phyloP scores from a whole-genome alignment of 2,113 vertebrate genomes.

The Panurus biarmicus region DNA sequence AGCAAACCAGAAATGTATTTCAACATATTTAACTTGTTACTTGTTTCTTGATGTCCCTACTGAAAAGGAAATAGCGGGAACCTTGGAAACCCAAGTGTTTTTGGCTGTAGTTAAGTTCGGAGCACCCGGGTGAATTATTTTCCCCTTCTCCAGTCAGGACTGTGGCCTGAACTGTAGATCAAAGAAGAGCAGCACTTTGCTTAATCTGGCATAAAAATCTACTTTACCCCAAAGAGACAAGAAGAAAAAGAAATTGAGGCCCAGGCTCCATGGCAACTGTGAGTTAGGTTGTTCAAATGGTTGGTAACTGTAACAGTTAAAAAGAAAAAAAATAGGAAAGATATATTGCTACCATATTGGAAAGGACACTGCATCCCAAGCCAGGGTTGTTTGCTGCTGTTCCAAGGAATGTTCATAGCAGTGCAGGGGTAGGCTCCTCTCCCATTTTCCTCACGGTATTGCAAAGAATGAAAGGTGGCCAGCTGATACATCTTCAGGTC shows the following conservation, averaged over 20 bases:
- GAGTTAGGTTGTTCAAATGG: background rate
- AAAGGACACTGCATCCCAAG: background rate
- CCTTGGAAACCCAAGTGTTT: background rate
- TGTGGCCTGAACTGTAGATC: slow-evolving; percentile 68
- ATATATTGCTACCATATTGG: background rate
- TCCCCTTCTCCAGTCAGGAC: background rate
- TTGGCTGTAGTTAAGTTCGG: background rate
- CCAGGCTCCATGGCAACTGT: slow-evolving; percentile 15
- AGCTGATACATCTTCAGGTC: background rate
- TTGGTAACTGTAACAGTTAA: background rate
- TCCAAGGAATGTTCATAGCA: background rate
- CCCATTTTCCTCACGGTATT: background rate
- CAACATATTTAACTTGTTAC: slow-evolving; percentile 12
- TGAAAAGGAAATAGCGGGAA: background rate
- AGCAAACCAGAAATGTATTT: background rate
- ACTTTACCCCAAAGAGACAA: slow-evolving; percentile 39
- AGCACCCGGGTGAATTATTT: slow-evolving; percentile 27
- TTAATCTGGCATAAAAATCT: slow-evolving; percentile 56
- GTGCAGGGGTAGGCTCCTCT: background rate
- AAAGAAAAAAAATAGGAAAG: slow-evolving; percentile 24
- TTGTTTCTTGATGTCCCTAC: background rate
- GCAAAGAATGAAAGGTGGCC: background rate
- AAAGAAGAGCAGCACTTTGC: slow-evolving; percentile 71
- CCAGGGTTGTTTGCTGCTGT: background rate
- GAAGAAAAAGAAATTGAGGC: slow-evolving; percentile 43